Base-by-base conservation (phyloP, 2,888 invertebrate species). In the Schizotus pectinicornis region DNA sequence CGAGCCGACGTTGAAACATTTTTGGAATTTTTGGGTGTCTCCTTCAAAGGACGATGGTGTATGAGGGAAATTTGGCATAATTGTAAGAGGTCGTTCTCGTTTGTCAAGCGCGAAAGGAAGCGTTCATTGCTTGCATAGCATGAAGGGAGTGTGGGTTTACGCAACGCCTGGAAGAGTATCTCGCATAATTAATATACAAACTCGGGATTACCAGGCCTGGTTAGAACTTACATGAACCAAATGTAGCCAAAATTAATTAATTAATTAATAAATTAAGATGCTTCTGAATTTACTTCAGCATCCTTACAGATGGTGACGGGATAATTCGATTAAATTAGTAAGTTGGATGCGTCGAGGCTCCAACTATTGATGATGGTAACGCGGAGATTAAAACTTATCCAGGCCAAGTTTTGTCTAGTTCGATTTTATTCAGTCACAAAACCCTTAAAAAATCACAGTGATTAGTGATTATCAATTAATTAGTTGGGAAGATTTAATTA, bases 241-340 rank as follows among this genome's bases (percentile, higher is more conserved):
- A 67, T 67, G 62, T 63, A 67, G 61, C 63, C 63, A 62, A 62
- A 58, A 67, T 61, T 65, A 65, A 67, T 65, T 63, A 61, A 62
- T 63, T 64, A 67, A 64, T 64, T 62, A 59, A 61, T 56, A 59
- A 62, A 64, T 62, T 62, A 63, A 62, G 67, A 61, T 60, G 56
- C 58, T 54, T 54, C 50, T 59, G 53, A 59, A 59, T 62, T 53
- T 62, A 59, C 59, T 59, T 54, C 56, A 33, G 35, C 46, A 49
- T 52, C 56, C 49, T 48, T 51, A 12, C n/a, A 12, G 13, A 35
- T 7, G 33, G 49, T 47, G 56, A 46, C 46, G 42, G 42, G 54
- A 47, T 62, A 62, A 62, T 56, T 59, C 62, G 52, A 59, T 59
- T 59, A 59, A 35, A 57, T 39, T 58, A 50, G 55, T 61, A 55